Percentiles rank a stretch among this genome's conserved stretches.
Evolutionary conservation across 1,140 invertebrate genomes (phyloP).

Genomic region (Sycophaga agraensis): DNA sequence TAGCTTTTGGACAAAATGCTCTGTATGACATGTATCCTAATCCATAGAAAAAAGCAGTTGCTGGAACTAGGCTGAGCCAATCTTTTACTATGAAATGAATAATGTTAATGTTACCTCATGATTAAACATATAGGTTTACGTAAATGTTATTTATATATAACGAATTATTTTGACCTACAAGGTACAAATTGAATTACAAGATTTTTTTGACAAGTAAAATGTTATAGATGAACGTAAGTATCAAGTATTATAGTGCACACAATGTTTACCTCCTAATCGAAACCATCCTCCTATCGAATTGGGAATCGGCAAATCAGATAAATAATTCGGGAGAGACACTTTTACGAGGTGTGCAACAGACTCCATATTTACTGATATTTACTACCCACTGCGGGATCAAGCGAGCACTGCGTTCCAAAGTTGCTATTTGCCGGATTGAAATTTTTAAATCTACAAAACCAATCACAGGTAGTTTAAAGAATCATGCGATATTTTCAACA

Average conservation of each 20-base stretch:
- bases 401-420: no score
- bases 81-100: constrained; percentile 67
- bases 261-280: constrained; percentile 67
- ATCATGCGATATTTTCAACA: no score
- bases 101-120: background rate
- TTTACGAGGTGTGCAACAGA: constrained; percentile 72
- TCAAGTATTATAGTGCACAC: background rate
- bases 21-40: constrained; percentile 72
- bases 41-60: constrained; percentile 73
- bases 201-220: background rate
- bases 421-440: no score
- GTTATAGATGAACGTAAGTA: background rate
- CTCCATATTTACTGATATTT: constrained; percentile 70
- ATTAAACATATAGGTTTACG: background rate
- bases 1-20: constrained; percentile 70
- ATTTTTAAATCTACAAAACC: no score
- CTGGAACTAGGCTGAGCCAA: constrained; percentile 76
- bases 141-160: constrained; percentile 19
- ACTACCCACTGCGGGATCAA: constrained; percentile 31
- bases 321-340: constrained; percentile 74
- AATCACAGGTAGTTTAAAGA: no score
- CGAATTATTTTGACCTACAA: background rate
- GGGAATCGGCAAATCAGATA: constrained; percentile 74
- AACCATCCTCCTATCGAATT: constrained; percentile 78
- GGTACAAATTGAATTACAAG: background rate